Percentiles rank a stretch among this genome's conserved stretches.
These are phyloP conservation scores for Drosophila nigricruria DNA, from an alignment of 2,888 invertebrate species.

Conservation along the genomic window DNA sequence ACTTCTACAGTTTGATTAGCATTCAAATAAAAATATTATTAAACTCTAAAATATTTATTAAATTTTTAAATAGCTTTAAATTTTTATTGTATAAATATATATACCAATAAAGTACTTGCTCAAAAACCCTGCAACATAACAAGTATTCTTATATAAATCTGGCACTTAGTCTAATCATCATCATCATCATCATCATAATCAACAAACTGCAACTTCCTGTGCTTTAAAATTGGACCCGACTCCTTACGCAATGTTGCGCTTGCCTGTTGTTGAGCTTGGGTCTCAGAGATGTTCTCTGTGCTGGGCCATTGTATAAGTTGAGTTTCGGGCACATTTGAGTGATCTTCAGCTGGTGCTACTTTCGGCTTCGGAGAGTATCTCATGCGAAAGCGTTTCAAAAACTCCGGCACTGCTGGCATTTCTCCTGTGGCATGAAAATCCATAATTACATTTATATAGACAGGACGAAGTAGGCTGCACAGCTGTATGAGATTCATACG, in stretches of 20 bases:
- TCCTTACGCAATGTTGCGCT: not conserved
- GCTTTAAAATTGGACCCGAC: not conserved
- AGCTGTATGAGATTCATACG: conserved; percentile 61
- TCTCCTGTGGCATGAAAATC: conserved; percentile 30
- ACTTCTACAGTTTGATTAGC: too few relatives aligned
- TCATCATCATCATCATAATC: conserved; percentile 42
- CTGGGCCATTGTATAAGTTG: not conserved
- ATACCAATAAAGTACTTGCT: too few relatives aligned
- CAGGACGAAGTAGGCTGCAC: conserved; percentile 61
- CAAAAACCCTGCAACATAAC: too few relatives aligned
- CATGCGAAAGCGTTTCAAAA: conserved; percentile 42
- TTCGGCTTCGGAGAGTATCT: conserved; percentile 18
- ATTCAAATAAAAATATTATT: too few relatives aligned
- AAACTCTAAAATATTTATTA: too few relatives aligned
- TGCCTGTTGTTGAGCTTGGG: not conserved
- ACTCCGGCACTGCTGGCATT: conserved; percentile 42
- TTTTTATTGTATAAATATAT: not conserved
- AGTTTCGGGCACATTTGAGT: conserved; percentile 4
- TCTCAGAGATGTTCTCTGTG: not conserved
- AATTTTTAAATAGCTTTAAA: too few relatives aligned
- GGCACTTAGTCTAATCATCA: not conserved
- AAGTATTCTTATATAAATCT: not conserved
- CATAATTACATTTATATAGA: conserved; percentile 57
- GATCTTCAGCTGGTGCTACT: not conserved
- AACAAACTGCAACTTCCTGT: conserved; percentile 32